phyloP scores from a whole-genome alignment of 2,113 vertebrate species.

The Dipodomys stephensi region DNA sequence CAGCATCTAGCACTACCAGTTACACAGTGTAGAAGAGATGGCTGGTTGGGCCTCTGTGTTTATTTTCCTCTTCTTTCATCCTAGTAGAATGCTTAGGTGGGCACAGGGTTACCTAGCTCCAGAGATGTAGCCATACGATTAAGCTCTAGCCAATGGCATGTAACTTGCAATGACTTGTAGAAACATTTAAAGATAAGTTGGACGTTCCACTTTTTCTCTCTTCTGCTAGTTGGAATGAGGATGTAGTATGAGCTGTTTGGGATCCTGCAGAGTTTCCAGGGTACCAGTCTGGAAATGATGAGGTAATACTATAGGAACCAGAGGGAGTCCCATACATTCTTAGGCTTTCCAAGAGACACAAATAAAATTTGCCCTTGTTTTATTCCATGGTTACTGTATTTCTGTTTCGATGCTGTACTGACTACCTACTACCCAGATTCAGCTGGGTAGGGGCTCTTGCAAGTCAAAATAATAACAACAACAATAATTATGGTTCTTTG shows the following conservation, averaged over 20 bases:
- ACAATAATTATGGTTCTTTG: background rate
- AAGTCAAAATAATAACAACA: background rate
- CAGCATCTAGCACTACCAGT: background rate
- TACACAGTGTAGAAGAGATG: background rate
- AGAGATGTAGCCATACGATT: background rate
- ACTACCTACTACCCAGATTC: background rate
- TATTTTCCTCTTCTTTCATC: conserved; percentile 6
- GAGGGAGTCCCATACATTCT: background rate
- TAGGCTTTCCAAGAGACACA: background rate
- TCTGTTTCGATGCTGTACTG: background rate
- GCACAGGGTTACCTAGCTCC: background rate
- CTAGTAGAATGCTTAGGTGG: background rate
- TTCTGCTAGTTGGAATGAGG: background rate
- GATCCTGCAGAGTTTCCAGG: background rate
- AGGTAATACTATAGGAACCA: background rate
- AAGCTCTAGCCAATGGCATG: background rate
- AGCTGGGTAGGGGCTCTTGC: background rate
- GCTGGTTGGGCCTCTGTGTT: background rate
- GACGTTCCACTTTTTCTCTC: background rate
- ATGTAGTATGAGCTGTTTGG: background rate
- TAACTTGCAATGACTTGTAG: background rate
- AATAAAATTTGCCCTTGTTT: background rate
- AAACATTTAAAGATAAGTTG: conserved; percentile 25
- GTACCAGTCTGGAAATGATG: background rate
- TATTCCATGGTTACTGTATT: background rate